Evolutionary conservation across 2,888 invertebrate genomes (phyloP).

Genomic region (Tortricodes alternella): DNA sequence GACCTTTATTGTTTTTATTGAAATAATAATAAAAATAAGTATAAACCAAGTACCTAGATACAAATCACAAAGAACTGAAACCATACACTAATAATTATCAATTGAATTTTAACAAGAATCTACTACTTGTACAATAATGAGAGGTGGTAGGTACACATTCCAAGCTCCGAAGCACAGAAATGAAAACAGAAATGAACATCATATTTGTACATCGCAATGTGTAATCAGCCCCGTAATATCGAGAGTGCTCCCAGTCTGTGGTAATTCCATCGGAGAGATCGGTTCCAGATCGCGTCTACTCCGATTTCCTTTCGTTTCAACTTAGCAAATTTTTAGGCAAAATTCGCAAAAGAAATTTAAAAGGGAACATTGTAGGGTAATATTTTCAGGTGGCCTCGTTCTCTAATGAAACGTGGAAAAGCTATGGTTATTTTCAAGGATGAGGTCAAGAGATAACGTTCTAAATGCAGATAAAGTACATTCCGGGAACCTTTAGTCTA

Average conservation of each 20-base stretch:
- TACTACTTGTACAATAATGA: too few relatives aligned
- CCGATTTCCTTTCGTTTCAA: conserved; percentile 44
- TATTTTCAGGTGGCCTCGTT: conserved; percentile 17
- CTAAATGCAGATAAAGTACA: too few relatives aligned
- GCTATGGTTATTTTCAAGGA: conserved; percentile 13
- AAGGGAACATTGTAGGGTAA: conserved; percentile 3
- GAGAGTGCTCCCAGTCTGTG: conserved; percentile 47
- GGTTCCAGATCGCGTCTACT: conserved; percentile 41
- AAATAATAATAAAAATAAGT: too few relatives aligned
- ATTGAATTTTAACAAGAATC: too few relatives aligned
- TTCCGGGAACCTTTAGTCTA: neutral
- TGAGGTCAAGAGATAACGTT: conserved; percentile 7
- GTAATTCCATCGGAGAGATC: conserved; percentile 46
- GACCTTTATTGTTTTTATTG: too few relatives aligned
- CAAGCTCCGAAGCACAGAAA: neutral
- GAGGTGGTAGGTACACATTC: neutral
- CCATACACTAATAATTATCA: too few relatives aligned
- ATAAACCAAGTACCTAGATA: too few relatives aligned
- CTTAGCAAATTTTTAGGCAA: conserved; percentile 18
- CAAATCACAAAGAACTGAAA: too few relatives aligned
- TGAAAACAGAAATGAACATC: neutral
- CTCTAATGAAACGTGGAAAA: conserved; percentile 22
- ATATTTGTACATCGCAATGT: conserved; percentile 3
- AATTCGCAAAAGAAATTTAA: conserved; percentile 12
- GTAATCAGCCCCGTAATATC: conserved; percentile 44